A percentile compares a stretch with the other conserved stretches of the same genome.
Conservation (phyloP, 2,888 invertebrate species). For the Spodoptera exigua region DNA sequence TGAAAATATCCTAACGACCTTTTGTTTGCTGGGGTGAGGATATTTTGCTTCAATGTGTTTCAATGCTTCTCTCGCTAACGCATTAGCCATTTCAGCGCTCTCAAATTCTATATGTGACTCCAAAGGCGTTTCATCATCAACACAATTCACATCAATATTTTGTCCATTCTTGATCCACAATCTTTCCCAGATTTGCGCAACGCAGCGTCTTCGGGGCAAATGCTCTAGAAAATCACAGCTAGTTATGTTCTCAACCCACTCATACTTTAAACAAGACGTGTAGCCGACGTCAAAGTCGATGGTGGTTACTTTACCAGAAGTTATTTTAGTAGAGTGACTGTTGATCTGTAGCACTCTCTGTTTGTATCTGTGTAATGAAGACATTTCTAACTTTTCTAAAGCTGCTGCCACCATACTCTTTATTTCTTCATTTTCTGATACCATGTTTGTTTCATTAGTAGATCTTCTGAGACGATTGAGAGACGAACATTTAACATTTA, state of each 20-base stretch:
- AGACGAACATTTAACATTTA: constrained; percentile 62
- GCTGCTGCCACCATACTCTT: constrained; percentile 73
- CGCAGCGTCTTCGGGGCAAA: constrained; percentile 78
- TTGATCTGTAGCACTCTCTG: constrained; percentile 77
- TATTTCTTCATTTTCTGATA: constrained; percentile 68
- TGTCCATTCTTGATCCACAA: constrained; percentile 75
- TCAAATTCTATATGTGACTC: constrained; percentile 76
- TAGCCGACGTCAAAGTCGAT: constrained; percentile 83
- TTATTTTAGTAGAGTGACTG: constrained; percentile 74
- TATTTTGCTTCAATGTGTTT: constrained; percentile 85
- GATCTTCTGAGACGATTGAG: constrained; percentile 65
- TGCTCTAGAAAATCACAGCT: constrained; percentile 77
- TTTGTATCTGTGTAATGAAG: constrained; percentile 76
- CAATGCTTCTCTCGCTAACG: constrained; percentile 75
- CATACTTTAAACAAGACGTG: constrained; percentile 81
- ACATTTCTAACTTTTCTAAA: constrained; percentile 78
- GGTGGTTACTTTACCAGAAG: constrained; percentile 75
- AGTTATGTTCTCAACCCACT: constrained; percentile 76
- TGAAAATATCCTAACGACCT: constrained; percentile 79
- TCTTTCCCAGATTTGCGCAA: constrained; percentile 76
- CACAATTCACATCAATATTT: constrained; percentile 76
- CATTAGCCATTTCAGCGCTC: constrained; percentile 72
- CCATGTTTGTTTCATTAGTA: constrained; percentile 60
- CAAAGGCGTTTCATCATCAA: constrained; percentile 77
- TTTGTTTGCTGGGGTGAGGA: constrained; percentile 77